Evolutionary conservation across 2,888 invertebrate species (phyloP).

Genomic region (Mythimna lalbum): DNA sequence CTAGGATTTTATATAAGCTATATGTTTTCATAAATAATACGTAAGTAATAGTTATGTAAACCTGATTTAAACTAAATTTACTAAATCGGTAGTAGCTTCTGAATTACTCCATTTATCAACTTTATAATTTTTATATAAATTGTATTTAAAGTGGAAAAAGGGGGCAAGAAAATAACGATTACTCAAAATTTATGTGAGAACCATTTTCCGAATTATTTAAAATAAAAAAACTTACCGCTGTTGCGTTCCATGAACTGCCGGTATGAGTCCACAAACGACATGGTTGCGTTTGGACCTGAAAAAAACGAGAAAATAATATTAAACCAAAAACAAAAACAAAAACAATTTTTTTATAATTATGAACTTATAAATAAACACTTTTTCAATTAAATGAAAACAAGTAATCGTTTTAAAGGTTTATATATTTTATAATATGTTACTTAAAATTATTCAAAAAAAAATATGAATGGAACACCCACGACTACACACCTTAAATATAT

Average conservation of each 20-base stretch:
- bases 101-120: background rate
- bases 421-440: background rate
- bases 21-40: too few relatives aligned
- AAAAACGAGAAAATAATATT: background rate
- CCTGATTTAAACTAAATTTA: too few relatives aligned
- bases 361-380: too few relatives aligned
- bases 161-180: background rate
- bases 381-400: too few relatives aligned
- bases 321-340: background rate
- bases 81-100: background rate
- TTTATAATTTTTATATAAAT: background rate
- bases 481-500: constrained; percentile 9
- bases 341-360: too few relatives aligned
- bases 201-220: background rate
- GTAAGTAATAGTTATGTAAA: too few relatives aligned
- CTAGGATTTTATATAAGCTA: too few relatives aligned
- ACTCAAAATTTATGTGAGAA: too few relatives aligned
- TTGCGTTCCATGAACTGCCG: constrained; percentile 86
- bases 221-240: constrained; percentile 79
- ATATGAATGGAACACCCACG: background rate
- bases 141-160: too few relatives aligned
- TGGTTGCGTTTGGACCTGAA: constrained; percentile 73
- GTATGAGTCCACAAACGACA: constrained; percentile 87
- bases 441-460: too few relatives aligned
- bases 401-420: background rate